phyloP scores from a whole-genome alignment of 1,140 invertebrate genomes.

The Lasioglossum albipes region DNA sequence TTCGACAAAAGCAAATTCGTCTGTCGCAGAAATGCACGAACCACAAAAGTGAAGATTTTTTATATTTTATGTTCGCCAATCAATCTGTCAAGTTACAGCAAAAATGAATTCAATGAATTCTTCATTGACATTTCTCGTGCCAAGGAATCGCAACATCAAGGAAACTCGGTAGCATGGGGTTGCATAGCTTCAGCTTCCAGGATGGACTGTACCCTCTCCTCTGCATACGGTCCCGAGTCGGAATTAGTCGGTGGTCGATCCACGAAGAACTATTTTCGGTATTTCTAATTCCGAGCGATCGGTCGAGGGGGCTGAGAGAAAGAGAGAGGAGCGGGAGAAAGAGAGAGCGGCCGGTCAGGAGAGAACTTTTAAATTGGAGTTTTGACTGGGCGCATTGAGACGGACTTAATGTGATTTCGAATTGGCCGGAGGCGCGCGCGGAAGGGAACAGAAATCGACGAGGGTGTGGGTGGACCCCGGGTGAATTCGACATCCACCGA shows the following conservation, averaged over 20 bases:
- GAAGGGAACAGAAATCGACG: constrained; percentile 51
- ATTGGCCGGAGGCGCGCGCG: constrained; percentile 62
- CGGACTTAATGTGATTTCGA: constrained; percentile 76
- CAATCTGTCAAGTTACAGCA: too few species aligned
- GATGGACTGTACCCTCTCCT: too few species aligned
- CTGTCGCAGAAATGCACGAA: too few species aligned
- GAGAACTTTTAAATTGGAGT: constrained; percentile 77
- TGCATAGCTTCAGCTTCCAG: too few species aligned
- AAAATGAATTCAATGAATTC: too few species aligned
- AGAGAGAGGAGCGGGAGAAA: background rate
- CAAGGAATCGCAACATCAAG: too few species aligned
- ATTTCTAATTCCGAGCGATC: constrained; percentile 62
- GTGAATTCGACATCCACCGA: constrained; percentile 57
- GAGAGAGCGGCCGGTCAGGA: constrained; percentile 8
- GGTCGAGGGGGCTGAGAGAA: background rate
- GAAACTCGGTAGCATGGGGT: too few species aligned
- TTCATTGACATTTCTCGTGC: too few species aligned
- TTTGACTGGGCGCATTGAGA: constrained; percentile 76
- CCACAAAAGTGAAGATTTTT: too few species aligned
- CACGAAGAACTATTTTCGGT: constrained; percentile 66
- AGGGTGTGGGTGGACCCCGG: constrained; percentile 9
- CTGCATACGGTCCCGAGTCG: background rate
- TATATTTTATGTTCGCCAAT: too few species aligned
- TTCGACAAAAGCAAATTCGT: constrained; percentile 20
- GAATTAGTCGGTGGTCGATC: constrained; percentile 56